These are phyloP conservation scores for Hirundichthys speculiger DNA, from an alignment of 2,113 vertebrate species.

Conservation along the genomic window DNA sequence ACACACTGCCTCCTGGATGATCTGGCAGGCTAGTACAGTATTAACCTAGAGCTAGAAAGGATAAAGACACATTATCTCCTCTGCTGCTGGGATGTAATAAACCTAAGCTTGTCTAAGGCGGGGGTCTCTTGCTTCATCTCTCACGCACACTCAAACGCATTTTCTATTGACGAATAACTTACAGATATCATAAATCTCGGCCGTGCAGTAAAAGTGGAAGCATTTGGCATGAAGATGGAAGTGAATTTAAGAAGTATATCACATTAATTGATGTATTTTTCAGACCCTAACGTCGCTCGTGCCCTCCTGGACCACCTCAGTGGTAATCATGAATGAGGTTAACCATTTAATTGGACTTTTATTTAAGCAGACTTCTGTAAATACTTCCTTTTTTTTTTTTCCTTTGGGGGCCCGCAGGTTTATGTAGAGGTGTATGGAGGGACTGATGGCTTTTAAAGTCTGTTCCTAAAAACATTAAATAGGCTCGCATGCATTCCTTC, in stretches of 20 bases:
- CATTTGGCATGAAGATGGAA: not conserved
- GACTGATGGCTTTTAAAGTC: constrained; percentile 35
- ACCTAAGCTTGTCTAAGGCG: not conserved
- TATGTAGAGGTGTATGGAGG: constrained; percentile 17
- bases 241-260: too few species aligned
- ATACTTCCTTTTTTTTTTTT: too few species aligned
- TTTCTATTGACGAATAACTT: constrained; percentile 3
- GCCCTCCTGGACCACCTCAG: not conserved
- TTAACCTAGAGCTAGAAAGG: constrained; percentile 66
- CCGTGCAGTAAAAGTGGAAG: not conserved
- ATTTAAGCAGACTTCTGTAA: constrained; percentile 13
- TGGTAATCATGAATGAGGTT: constrained; percentile 19
- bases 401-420: constrained; percentile 17
- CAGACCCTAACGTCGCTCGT: too few species aligned
- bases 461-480: constrained; percentile 33
- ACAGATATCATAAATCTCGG: constrained; percentile 8
- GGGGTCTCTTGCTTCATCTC: not conserved
- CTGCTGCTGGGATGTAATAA: constrained; percentile 41
- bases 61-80: constrained; percentile 67
- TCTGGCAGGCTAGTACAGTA: constrained; percentile 69
- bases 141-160: not conserved
- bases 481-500: constrained; percentile 19
- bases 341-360: constrained; percentile 27
- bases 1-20: constrained; percentile 44
- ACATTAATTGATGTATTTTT: too few species aligned